Percentiles rank a stretch among this genome's conserved stretches.
phyloP scores from a whole-genome alignment of 1,140 invertebrate genomes.

The Pogonognathellus flavescens region DNA sequence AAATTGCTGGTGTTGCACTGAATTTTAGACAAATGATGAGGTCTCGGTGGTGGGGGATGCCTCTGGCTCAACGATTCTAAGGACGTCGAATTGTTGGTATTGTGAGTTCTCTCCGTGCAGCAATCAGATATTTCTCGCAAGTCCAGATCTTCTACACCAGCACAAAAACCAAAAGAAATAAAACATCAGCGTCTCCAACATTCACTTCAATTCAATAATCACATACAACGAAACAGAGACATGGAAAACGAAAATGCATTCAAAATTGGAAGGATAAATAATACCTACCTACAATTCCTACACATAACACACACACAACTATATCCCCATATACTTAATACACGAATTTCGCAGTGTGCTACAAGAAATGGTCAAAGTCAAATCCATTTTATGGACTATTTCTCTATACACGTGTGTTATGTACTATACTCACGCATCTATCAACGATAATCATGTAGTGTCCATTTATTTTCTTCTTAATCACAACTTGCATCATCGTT shows the following conservation, averaged over 20 bases:
- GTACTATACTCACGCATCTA: too few species aligned
- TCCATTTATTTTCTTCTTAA: too few species aligned
- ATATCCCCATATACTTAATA: too few species aligned
- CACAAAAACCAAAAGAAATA: slow-evolving; percentile 50
- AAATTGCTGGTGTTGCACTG: slow-evolving; percentile 42
- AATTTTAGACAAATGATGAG: slow-evolving; percentile 58
- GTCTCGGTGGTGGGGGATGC: slow-evolving; percentile 67
- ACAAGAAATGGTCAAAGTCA: too few species aligned
- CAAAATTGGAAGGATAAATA: background rate
- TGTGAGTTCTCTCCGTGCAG: slow-evolving; percentile 78
- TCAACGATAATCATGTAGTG: too few species aligned
- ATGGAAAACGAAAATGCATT: background rate
- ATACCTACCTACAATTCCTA: background rate
- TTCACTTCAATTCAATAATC: slow-evolving; percentile 37
- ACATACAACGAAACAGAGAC: background rate
- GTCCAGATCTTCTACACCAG: slow-evolving; percentile 71
- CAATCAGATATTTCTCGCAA: slow-evolving; percentile 69
- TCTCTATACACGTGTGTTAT: too few species aligned
- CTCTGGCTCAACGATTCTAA: slow-evolving; percentile 80
- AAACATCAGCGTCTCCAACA: slow-evolving; percentile 16
- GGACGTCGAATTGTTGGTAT: slow-evolving; percentile 77
- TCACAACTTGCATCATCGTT: too few species aligned
- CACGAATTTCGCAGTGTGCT: too few species aligned
- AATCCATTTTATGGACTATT: too few species aligned
- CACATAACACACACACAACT: too few species aligned